Evolutionary conservation across 1,140 invertebrate species (phyloP), one percentile per base, ranked within the genome.

Genomic region (Pachypeltis micranthus): DNA sequence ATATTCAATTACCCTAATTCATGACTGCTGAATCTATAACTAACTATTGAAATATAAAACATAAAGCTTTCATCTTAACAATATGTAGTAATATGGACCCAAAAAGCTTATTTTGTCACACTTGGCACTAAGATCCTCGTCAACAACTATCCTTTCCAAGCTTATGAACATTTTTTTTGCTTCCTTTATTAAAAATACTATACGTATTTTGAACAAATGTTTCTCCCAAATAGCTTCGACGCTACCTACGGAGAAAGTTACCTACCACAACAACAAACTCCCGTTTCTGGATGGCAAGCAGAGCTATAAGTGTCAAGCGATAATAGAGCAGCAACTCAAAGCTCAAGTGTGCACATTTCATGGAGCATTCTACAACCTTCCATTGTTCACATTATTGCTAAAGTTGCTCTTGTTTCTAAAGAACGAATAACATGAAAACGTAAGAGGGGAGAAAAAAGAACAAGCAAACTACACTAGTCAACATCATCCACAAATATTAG

Each of bases 31-130:
- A 51, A 51, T 51, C 47, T 51, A 51, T 51, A 51, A 51, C 47
- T 59, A 59, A 58, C 62, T 63, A 63, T 63, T 31, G 57, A 56
- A 63, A 63, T 63, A 63, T 51, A 63, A 63, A 63, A 63, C 62
- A 63, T 63, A 63, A 63, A 63, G 62, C 62, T 56, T 64, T 64
- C 39, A 21, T 64, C 31, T 28, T 44, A 59, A 59, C 44, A 59
- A 59, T 63, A 63, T 60, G 27, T 64, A 24, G 34, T 56, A 47
- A 51, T 60, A 64, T 64, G 63, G 63, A 64, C 63, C 63, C 63
- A 64, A 59, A 64, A 64, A 64, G 63, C 63, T 64, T 64, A 59
- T 60, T 64, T 51, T 58, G 39, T 59, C 58, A 47, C 58, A 51
- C 63, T 44, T 64, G 59, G 59, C 59, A 60, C 63, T 64, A 64